phyloP scores from a whole-genome alignment of 2,888 invertebrate species.

The Drosophila anomalata region DNA sequence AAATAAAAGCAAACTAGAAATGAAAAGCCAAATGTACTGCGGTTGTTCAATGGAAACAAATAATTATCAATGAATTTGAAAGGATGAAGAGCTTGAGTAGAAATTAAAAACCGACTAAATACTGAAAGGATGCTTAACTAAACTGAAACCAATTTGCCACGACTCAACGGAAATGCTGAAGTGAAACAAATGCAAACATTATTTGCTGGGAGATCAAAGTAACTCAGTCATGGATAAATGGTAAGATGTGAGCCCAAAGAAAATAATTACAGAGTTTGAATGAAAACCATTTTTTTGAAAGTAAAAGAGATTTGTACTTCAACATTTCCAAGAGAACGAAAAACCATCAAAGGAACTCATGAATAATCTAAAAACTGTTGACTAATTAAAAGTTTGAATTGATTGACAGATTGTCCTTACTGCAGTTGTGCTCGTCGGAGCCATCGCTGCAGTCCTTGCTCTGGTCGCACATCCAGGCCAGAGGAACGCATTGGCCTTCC shows the following conservation, averaged over 20 bases:
- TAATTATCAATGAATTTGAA: constrained; percentile 26
- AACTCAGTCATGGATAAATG: background rate
- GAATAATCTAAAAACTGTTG: background rate
- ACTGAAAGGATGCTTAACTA: background rate
- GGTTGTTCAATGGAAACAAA: constrained; percentile 31
- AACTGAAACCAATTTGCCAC: constrained; percentile 16
- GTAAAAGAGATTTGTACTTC: background rate
- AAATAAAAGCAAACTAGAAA: constrained; percentile 23
- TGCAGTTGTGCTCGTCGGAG: constrained; percentile 96
- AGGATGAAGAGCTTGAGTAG: background rate
- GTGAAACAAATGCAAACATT: background rate
- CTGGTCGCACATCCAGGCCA: constrained; percentile 97
- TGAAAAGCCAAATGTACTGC: constrained; percentile 29
- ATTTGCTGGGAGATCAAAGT: background rate
- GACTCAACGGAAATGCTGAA: background rate
- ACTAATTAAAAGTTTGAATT: background rate
- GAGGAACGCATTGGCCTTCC: constrained; percentile 93
- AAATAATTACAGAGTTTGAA: background rate
- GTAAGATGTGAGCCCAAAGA: background rate
- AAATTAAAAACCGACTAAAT: constrained; percentile 16
- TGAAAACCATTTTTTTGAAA: background rate
- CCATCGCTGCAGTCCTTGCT: constrained; percentile 94
- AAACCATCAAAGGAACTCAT: background rate
- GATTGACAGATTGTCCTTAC: constrained; percentile 86
- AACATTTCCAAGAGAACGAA: background rate